Conservation (phyloP, 2,113 vertebrate genomes). For the Pteruthius melanotis region DNA sequence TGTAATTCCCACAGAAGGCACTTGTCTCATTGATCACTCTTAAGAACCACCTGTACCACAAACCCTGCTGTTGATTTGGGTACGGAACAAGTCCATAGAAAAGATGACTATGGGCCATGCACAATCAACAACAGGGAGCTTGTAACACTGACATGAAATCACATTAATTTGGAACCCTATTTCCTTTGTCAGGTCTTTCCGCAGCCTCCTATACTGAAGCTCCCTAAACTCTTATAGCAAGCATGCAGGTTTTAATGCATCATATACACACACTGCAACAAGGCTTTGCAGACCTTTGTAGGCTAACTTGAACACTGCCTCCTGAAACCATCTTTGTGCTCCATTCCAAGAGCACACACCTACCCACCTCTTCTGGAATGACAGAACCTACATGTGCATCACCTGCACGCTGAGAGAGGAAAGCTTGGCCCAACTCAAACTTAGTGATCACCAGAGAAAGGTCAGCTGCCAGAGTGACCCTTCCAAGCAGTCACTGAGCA, state of each 20-base stretch:
- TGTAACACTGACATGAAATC: not conserved
- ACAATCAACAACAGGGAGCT: not conserved
- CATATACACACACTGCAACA: not conserved
- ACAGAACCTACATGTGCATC: not conserved
- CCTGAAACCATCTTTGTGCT: not conserved
- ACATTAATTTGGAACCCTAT: not conserved
- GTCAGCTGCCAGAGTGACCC: not conserved
- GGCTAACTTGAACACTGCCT: not conserved
- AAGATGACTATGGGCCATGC: not conserved
- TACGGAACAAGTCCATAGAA: not conserved
- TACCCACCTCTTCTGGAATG: not conserved
- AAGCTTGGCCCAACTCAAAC: not conserved
- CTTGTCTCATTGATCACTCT: not conserved
- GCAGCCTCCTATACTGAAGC: not conserved
- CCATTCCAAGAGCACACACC: fast-evolving
- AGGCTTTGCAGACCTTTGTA: not conserved
- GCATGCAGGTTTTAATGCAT: not conserved
- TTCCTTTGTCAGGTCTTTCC: not conserved
- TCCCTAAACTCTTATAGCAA: not conserved
- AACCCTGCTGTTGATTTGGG: not conserved
- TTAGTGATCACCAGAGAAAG: fast-evolving
- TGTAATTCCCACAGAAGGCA: not conserved
- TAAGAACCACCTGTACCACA: not conserved
- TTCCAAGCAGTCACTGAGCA: not conserved
- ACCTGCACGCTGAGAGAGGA: not conserved